A percentile compares a stretch with the other conserved stretches of the same genome.
Conservation (phyloP, 2,797 vertebrate genomes). For the Spinibarbus caldwelli region DNA sequence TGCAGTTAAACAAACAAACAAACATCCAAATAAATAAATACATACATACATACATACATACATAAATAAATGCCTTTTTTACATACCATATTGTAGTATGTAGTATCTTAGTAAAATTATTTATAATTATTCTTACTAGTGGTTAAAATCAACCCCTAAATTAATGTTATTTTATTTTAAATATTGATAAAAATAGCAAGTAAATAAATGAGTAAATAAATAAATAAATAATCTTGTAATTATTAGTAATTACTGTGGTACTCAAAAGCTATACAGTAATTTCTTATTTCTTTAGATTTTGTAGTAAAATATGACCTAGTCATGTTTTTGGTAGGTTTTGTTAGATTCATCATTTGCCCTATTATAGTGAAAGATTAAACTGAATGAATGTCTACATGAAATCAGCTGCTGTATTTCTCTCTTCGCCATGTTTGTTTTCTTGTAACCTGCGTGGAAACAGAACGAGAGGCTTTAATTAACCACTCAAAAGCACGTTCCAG, state of each 20-base stretch:
- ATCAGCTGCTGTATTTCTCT: background rate
- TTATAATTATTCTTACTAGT: background rate
- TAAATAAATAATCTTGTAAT: background rate
- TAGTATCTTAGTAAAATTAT: no score
- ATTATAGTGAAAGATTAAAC: background rate
- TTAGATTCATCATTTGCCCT: background rate
- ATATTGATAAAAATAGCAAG: background rate
- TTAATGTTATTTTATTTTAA: background rate
- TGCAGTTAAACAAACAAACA: background rate
- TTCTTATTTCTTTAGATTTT: background rate
- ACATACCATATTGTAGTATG: no score
- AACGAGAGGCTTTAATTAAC: slow-evolving; percentile 46
- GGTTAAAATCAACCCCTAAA: background rate
- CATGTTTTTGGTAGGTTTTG: background rate
- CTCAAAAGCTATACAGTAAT: background rate
- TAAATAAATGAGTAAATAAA: background rate
- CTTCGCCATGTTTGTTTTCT: background rate
- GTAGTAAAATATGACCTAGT: background rate
- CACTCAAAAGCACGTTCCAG: slow-evolving; percentile 11
- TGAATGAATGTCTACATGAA: background rate
- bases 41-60: no score
- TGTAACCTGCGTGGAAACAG: background rate
- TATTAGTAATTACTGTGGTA: background rate
- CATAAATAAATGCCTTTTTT: background rate
- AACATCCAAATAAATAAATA: no score